Percentiles rank a stretch among this genome's conserved stretches.
phyloP scores from a whole-genome alignment of 2,113 vertebrate genomes.

The Danio rerio region GRCz12tu NC_133184.1:39655001-39655500 shows the following conservation, averaged over 20 bases:
- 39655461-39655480: neutral
- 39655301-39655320: neutral
- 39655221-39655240: constrained; percentile 40
- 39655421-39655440: neutral
- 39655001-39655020: constrained; percentile 1
- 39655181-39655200: constrained; percentile 28
- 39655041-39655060: constrained; percentile 8
- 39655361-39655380: neutral
- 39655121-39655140: constrained; percentile 8
- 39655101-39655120: constrained; percentile 35
- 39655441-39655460: neutral
- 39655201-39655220: constrained; percentile 17
- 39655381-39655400: neutral
- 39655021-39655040: neutral
- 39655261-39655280: constrained; percentile 20
- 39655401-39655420: neutral
- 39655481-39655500: too few species aligned
- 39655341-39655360: neutral
- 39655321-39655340: neutral
- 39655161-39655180: constrained; percentile 38
- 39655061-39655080: constrained; percentile 29
- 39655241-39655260: constrained; percentile 4
- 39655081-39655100: constrained; percentile 44
- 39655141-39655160: constrained; percentile 19
- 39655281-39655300: neutral